phyloP scores from a whole-genome alignment of 2,797 vertebrate species.

The Scomberomorus guttatus region DNA sequence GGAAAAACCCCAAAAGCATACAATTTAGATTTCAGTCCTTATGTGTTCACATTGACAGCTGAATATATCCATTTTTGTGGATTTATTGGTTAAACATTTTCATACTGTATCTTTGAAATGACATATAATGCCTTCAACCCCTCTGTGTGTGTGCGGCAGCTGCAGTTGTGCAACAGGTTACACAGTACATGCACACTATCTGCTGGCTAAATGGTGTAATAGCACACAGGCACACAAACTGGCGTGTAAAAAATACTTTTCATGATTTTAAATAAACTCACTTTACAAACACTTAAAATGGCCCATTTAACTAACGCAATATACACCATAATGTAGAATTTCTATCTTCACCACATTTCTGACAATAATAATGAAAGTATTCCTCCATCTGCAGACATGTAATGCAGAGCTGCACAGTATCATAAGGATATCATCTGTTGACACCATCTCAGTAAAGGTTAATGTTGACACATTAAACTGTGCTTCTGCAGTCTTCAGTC shows the following conservation, averaged over 20 bases:
- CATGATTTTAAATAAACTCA: not conserved
- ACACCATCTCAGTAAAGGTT: not conserved
- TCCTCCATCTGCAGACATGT: not conserved
- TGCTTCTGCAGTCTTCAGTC: not conserved
- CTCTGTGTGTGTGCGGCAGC: not conserved
- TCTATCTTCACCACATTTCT: not conserved
- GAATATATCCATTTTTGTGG: constrained; percentile 8
- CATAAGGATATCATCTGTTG: not conserved
- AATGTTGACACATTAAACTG: not conserved
- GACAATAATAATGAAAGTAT: not conserved
- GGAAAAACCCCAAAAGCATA: not conserved
- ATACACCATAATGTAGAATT: not conserved
- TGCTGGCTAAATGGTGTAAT: constrained; percentile 61
- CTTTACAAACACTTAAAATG: not conserved
- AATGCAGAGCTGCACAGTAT: not conserved
- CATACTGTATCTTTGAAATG: not conserved
- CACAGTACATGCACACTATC: constrained; percentile 43
- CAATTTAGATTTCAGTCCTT: not conserved
- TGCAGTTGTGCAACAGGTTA: constrained; percentile 24
- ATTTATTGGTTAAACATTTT: not conserved
- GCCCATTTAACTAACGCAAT: not conserved
- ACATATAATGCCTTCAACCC: not conserved
- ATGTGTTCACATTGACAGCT: not conserved
- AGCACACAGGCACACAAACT: constrained; percentile 22
- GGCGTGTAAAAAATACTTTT: not conserved